Base-by-base conservation (phyloP, 2,888 invertebrate genomes). In the Leptogaster cylindrica region DNA sequence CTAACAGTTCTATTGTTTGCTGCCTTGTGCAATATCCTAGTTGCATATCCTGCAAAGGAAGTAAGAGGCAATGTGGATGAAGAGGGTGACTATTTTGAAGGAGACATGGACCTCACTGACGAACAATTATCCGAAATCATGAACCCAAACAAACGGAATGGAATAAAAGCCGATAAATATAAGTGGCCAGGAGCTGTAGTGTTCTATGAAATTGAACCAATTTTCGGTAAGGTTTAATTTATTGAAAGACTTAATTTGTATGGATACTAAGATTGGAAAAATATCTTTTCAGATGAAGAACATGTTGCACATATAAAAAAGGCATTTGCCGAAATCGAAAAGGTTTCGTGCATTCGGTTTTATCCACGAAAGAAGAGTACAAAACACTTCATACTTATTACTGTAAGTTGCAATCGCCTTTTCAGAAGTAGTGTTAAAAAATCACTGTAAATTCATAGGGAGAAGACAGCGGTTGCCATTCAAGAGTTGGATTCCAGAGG, bases 241-340 rank as follows among this genome's bases (percentile, higher is more conserved):
- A n/a, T 44, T 39, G 6, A 16, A 36, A 25, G 27, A 50, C 28
- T 14, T 6, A 7, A 33, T 14, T 6, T 1, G 33, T 44, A 14
- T 33, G 6, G 25, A 52, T 14, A 64, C 44, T 14, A 25, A 23
- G 20, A 48, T 50, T 50, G 10, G 6, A 7, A 31, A 31, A 31
- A 31, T 31, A 31, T 6, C 31, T 2, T 76, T 87, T 87, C 76
- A 63, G 63, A 80, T 71, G 77, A 81, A 6, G 76, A 81, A 0
- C 88, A 91, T 72, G 80, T 81, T 2, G 83, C 85, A 68, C 81
- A 84, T 51, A 90, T 92, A 52, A 81, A 85, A 74, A 84, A 82
- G 23, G 90, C 90, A 0, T 89, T 92, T 76, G 84, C 85, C 0
- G 86, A 89, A 68, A 88, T 90, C 75, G 89, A 91, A 74, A 84